Evolutionary conservation across 1,140 invertebrate genomes (phyloP).

Genomic region (Dendrolimus kikuchii): DNA sequence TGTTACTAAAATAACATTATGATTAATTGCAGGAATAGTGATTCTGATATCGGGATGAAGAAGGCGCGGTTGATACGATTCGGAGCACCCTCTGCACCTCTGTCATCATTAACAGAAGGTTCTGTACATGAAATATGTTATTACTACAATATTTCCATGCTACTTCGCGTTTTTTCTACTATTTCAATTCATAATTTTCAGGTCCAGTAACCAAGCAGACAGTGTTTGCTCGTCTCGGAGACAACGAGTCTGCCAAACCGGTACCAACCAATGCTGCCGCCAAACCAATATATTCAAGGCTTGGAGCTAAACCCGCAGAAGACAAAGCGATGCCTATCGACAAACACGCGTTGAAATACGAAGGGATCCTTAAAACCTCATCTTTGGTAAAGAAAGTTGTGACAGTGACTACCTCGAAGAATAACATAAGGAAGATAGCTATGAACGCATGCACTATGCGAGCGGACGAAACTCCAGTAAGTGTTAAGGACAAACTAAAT

Average conservation of each 20-base stretch:
- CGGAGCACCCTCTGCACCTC: neutral
- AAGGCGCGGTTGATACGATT: conserved; percentile 50
- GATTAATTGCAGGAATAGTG: conserved; percentile 18
- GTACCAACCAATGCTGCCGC: conserved; percentile 13
- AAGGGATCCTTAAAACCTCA: conserved; percentile 56
- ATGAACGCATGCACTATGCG: conserved; percentile 54
- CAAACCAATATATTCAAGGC: conserved; percentile 52
- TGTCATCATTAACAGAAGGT: no score
- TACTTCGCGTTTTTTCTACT: no score
- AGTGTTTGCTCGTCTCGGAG: conserved; percentile 51
- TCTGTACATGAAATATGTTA: no score
- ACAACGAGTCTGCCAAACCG: conserved; percentile 27
- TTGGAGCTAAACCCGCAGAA: conserved; percentile 44
- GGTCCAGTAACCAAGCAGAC: conserved; percentile 32
- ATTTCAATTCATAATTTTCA: conserved; percentile 12
- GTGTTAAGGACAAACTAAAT: conserved; percentile 56
- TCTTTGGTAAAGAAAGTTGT: conserved; percentile 42
- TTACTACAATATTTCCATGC: no score
- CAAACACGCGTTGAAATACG: conserved; percentile 61
- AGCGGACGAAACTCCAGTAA: conserved; percentile 57
- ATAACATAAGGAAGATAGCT: conserved; percentile 46
- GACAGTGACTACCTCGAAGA: conserved; percentile 44
- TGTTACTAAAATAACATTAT: neutral
- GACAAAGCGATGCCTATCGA: conserved; percentile 30
- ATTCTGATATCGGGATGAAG: conserved; percentile 30